Evolutionary conservation across 2,113 vertebrate genomes (phyloP), one percentile per base, ranked within the genome.

Genomic region (Herpailurus yagouaroundi): DNA sequence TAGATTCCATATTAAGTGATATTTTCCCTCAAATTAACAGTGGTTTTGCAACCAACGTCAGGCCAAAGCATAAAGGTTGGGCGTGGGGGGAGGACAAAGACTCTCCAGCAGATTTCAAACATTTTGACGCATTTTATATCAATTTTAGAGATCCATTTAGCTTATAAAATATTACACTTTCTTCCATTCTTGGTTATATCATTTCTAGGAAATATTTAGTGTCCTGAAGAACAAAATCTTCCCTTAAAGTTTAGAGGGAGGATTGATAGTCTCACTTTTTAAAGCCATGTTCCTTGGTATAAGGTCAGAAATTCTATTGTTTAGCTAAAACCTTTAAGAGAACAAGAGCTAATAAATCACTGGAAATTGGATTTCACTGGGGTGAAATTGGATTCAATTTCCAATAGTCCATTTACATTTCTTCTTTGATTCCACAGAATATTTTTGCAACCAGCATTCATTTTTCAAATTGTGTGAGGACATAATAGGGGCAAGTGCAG

Each of bases 321-420:
- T 95, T 85, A 50, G 21, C 25, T 92, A 68, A 95, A 90, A 81
- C 15, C 50, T 68, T 84, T 96, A 64, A 52, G 73, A 90, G 52
- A 90, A 80, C 79, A 74, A 52, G 4, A 12, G n/a, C 21, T 84
- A 57, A 95, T 76, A 83, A 94, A 94, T 79, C 33, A 94, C 5
- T 92, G 33, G 23, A 76, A 63, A 83, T 45, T 45, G 45, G 45
- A 45, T 45, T 45, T 45, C 45, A 45, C 41, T 89, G 27, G 36
- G 10, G 1, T 64, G 2, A 88, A 80, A 81, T 33, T 76, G 36
- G 41, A 80, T 63, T 93, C n/a, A 48, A 27, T 95, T 89, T 95
- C 36, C n/a, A 73, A n/a, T 57, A 73, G 13, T 41, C 55, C 57
- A 50, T 93, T 89, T 90, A 74, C 25, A 80, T 77, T 93, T 89